phyloP scores from a whole-genome alignment of 2,888 invertebrate genomes.

The Hirtodrosophila cameraria region DNA sequence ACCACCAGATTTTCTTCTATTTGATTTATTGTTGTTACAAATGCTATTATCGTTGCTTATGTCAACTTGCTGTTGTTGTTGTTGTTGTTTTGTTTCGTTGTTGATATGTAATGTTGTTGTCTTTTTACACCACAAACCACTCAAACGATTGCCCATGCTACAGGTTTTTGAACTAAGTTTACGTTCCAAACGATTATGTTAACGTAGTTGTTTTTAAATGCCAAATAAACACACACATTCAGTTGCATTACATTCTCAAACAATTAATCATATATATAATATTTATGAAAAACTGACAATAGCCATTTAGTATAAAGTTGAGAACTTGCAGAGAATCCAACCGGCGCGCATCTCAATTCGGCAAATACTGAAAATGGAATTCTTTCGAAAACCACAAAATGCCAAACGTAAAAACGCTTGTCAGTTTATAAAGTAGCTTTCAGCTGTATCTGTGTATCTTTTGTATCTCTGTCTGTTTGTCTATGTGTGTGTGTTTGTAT shows the following conservation, averaged over 20 bases:
- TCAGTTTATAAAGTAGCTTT: conserved; percentile 68
- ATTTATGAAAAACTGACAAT: neutral
- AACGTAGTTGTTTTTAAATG: conserved; percentile 14
- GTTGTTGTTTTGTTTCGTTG: conserved; percentile 38
- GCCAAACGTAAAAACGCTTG: conserved; percentile 62
- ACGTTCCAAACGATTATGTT: conserved; percentile 25
- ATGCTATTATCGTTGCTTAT: conserved; percentile 22
- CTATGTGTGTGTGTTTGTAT: conserved; percentile 6
- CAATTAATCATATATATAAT: conserved; percentile 18
- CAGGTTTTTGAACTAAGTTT: conserved; percentile 40
- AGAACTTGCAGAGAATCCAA: conserved; percentile 27
- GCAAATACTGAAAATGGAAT: conserved; percentile 81
- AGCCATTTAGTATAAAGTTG: neutral
- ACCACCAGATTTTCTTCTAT: conserved; percentile 53
- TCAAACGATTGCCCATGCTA: conserved; percentile 84
- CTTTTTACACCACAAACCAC: conserved; percentile 84
- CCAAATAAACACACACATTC: neutral
- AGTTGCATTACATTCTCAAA: conserved; percentile 19
- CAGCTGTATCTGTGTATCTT: conserved; percentile 20
- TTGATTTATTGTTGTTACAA: conserved; percentile 43
- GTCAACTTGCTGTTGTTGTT: conserved; percentile 19
- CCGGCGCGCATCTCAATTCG: conserved; percentile 81
- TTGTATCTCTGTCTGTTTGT: conserved; percentile 12
- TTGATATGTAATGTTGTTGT: conserved; percentile 66
- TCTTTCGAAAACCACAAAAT: conserved; percentile 77